Base-by-base conservation (phyloP, 2,888 invertebrate genomes). In the Notocelia uddmanniana region DNA sequence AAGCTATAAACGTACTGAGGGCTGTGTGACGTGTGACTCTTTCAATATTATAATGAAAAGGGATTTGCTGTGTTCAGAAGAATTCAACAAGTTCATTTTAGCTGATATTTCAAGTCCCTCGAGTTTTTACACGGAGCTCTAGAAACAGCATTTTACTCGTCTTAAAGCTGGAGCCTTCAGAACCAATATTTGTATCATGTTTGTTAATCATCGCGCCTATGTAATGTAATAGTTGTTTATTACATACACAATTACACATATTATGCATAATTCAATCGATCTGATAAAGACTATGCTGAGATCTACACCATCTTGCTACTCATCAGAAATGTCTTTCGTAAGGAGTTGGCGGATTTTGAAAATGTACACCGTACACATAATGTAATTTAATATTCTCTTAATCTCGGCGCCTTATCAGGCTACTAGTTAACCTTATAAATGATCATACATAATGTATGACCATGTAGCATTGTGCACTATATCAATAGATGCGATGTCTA, bases 1-100 rank as follows among this genome's bases (percentile, higher is more conserved):
- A 31, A 52, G 52, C 19, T 59, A 59, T 69, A 64, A 75, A 77
- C 75, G 62, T 50, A 55, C 68, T 21, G 55, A 31, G 55, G 50
- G 59, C 6, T 69, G 10, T 67, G 37, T 26, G 34, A 66, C 21
- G 10, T 67, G 37, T 26, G 34, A 66, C 21, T 45, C 48, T 18
- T 60, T 15, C 19, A 9, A 48, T 10, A 18, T 34, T 10, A 18
- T 34, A 13, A 54, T 10, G 13, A 37, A 52, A 23, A 34, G 15
- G 11, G 34, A 23, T 55, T 54, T 37, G 34, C 21, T 13, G 37
- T 59, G 37, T 37, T 41, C 8, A 15, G 21, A 15, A 62, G 13
- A 50, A 15, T 18, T 6, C 2, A 13, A 48, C 8, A 45, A n/a
- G n/a, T 45, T n/a, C 1, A 8, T 8, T n/a, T 45, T n/a, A n/a